Percentiles rank a stretch among this genome's conserved stretches.
These are phyloP conservation scores for Eurytoma californica DNA, from an alignment of 2,888 invertebrate genomes.

Conservation along the genomic window DNA sequence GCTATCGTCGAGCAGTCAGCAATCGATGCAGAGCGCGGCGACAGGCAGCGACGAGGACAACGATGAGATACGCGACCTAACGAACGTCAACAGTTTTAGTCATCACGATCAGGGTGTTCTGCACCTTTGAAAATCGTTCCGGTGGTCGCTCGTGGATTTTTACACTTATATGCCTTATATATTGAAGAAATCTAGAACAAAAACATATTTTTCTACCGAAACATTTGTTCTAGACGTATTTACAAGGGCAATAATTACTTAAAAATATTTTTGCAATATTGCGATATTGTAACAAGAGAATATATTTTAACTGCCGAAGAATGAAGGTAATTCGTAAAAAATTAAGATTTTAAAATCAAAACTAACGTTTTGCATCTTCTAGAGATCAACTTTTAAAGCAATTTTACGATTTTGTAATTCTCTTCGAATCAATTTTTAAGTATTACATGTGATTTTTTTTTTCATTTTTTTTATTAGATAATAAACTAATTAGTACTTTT, in stretches of 20 bases:
- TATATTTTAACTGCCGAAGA: constrained; percentile 29
- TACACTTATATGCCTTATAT: constrained; percentile 42
- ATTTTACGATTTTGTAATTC: constrained; percentile 33
- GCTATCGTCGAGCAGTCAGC: constrained; percentile 84
- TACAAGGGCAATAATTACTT: constrained; percentile 51
- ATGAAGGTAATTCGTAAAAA: constrained; percentile 27
- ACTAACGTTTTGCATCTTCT: constrained; percentile 51
- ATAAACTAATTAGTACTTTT: constrained; percentile 2
- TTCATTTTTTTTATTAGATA: not conserved
- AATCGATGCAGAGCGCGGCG: constrained; percentile 81
- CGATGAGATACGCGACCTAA: constrained; percentile 93
- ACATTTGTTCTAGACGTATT: constrained; percentile 45
- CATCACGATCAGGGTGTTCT: constrained; percentile 71
- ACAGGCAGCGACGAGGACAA: constrained; percentile 84
- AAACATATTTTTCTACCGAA: constrained; percentile 49
- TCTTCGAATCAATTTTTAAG: constrained; percentile 41
- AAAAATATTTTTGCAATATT: constrained; percentile 42
- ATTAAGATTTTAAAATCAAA: constrained; percentile 39
- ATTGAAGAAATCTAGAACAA: constrained; percentile 48
- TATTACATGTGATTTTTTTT: constrained; percentile 21
- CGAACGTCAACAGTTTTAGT: constrained; percentile 77
- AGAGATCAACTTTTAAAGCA: constrained; percentile 24
- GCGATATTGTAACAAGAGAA: no score
- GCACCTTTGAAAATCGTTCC: constrained; percentile 64
- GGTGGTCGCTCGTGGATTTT: constrained; percentile 14